Conservation (phyloP, 2,888 invertebrate genomes). For the Scaptomyza reducta region DNA sequence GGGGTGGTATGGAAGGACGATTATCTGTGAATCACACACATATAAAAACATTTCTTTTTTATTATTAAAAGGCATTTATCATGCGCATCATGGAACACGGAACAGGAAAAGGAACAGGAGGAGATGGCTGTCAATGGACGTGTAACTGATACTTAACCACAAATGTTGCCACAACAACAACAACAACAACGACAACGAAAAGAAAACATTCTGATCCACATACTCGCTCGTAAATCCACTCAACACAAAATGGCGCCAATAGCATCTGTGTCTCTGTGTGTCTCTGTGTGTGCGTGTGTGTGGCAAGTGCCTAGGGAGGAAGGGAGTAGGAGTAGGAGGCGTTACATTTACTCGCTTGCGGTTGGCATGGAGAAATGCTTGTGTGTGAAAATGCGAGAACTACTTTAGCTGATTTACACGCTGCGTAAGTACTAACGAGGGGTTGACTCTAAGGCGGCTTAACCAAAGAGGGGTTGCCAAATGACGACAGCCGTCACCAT, state of each 20-base stretch:
- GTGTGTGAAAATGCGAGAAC: constrained; percentile 52
- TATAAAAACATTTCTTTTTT: constrained; percentile 49
- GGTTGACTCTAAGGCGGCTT: constrained; percentile 59
- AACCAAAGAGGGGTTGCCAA: constrained; percentile 36
- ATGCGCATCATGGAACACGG: constrained; percentile 32
- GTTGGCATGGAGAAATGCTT: constrained; percentile 51
- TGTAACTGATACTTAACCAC: constrained; percentile 72
- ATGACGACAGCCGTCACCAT: constrained; percentile 39
- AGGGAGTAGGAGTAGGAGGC: constrained; percentile 28
- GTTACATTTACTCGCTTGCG: constrained; percentile 48
- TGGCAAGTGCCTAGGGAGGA: constrained; percentile 51
- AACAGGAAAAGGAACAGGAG: constrained; percentile 24
- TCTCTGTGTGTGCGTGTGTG: neutral
- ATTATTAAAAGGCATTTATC: constrained; percentile 79
- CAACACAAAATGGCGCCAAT: constrained; percentile 69
- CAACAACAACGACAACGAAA: too few relatives aligned
- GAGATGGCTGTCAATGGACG: constrained; percentile 62
- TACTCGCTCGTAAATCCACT: constrained; percentile 67
- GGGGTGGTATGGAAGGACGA: constrained; percentile 1
- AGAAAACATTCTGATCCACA: constrained; percentile 31
- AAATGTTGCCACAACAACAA: constrained; percentile 71
- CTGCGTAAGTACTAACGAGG: constrained; percentile 75
- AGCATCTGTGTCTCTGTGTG: constrained; percentile 46
- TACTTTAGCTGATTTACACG: constrained; percentile 65
- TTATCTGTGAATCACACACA: constrained; percentile 11